Conservation (phyloP, 2,797 vertebrate genomes). For the Chanos chanos region DNA sequence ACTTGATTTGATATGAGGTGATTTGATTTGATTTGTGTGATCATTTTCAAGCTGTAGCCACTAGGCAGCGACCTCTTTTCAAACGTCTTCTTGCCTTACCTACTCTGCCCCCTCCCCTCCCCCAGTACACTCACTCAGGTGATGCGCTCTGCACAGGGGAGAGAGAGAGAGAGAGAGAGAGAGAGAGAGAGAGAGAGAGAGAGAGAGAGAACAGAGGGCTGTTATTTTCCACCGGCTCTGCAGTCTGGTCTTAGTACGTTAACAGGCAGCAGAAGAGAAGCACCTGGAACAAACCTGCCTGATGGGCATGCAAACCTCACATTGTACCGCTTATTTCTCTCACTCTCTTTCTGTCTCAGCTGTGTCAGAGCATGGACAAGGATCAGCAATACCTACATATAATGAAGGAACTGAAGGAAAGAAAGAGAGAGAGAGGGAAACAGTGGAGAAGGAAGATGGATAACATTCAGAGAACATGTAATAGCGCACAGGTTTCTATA, state of each 20-base stretch:
- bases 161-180: slow-evolving; percentile 39
- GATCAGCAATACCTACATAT: background rate
- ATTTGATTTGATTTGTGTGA: slow-evolving; percentile 39
- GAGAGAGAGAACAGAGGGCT: slow-evolving; percentile 38
- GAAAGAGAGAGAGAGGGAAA: background rate
- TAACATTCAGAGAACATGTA: slow-evolving; percentile 18
- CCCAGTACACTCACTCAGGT: slow-evolving; percentile 70
- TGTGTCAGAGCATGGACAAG: background rate
- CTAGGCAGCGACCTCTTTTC: slow-evolving; percentile 71
- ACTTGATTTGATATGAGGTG: no score
- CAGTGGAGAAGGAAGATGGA: slow-evolving; percentile 12
- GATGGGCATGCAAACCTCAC: slow-evolving; percentile 8
- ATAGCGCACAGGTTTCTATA: background rate
- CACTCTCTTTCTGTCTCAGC: background rate
- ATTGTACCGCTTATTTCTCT: no score
- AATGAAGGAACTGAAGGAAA: slow-evolving; percentile 13
- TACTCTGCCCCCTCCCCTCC: slow-evolving; percentile 37
- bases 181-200: slow-evolving; percentile 40
- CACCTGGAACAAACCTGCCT: slow-evolving; percentile 55
- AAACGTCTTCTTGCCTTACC: slow-evolving; percentile 61
- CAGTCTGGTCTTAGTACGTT: slow-evolving; percentile 61
- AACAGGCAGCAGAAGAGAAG: slow-evolving; percentile 53
- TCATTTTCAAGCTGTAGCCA: slow-evolving; percentile 57
- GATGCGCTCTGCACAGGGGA: slow-evolving; percentile 62
- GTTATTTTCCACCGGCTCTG: slow-evolving; percentile 57